Conservation (phyloP, 1,140 invertebrate species). For the Caenorhabditis briggsae region DNA sequence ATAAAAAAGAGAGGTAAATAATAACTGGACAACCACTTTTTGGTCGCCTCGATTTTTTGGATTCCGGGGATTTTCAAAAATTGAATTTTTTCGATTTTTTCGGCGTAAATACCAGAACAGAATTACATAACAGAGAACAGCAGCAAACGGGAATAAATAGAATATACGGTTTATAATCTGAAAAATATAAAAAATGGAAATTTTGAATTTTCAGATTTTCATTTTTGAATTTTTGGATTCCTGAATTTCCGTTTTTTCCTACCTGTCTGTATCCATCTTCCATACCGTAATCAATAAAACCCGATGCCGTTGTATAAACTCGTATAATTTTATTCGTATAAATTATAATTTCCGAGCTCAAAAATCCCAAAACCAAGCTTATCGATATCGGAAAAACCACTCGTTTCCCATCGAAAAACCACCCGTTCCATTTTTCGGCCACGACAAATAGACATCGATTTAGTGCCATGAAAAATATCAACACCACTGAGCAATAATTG, state of each 20-base stretch:
- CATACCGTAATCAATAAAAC: neutral
- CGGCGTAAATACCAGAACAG: neutral
- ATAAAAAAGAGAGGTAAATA: neutral
- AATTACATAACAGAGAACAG: neutral
- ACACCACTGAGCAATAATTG: constrained; percentile 4
- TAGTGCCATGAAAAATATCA: neutral
- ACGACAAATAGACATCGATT: neutral
- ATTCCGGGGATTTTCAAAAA: neutral
- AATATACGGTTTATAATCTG: neutral
- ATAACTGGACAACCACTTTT: neutral
- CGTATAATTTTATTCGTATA: neutral
- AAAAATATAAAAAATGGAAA: neutral
- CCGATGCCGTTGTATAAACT: neutral
- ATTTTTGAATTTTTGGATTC: too few relatives aligned
- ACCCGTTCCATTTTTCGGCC: neutral
- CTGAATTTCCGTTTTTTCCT: too few relatives aligned
- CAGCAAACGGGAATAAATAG: neutral
- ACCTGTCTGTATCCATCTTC: neutral
- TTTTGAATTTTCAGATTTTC: too few relatives aligned
- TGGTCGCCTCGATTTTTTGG: neutral
- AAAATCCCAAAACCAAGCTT: neutral
- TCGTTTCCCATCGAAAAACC: neutral
- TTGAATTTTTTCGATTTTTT: neutral
- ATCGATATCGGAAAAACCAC: neutral
- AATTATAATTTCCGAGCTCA: neutral